A percentile compares a stretch with the other conserved stretches of the same genome.
Conservation (phyloP, 2,113 vertebrate genomes). For the Nothocercus nigrocapillus region DNA sequence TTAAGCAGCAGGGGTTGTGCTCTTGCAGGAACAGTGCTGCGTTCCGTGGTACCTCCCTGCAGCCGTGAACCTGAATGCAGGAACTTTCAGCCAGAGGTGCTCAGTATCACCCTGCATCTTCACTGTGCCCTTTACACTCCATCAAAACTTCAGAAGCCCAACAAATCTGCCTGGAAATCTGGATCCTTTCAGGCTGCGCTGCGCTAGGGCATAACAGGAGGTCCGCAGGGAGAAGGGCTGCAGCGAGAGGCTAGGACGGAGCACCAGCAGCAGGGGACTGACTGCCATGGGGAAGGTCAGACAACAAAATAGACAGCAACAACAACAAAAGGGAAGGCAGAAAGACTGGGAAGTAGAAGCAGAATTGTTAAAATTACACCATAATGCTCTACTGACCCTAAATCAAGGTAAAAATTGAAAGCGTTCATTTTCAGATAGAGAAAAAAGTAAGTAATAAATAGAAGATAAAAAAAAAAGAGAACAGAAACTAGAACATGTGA, state of each 20-base stretch:
- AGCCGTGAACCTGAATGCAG: not conserved
- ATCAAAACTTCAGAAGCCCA: not conserved
- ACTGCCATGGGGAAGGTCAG: not conserved
- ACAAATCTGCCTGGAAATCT: not conserved
- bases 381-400: not conserved
- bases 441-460: not conserved
- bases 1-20: not conserved
- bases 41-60: not conserved
- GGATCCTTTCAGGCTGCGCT: not conserved
- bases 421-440: not conserved
- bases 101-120: not conserved
- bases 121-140: not conserved
- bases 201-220: not conserved
- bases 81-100: not conserved
- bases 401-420: not conserved
- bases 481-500: not conserved
- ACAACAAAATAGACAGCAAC: not conserved
- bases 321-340: not conserved
- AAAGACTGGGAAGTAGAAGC: not conserved
- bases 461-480: not conserved
- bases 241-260: not conserved
- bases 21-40: not conserved
- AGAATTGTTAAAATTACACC: not conserved
- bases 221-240: not conserved
- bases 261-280: not conserved